phyloP scores from a whole-genome alignment of 2,797 vertebrate genomes.

The Mus spretus region DNA sequence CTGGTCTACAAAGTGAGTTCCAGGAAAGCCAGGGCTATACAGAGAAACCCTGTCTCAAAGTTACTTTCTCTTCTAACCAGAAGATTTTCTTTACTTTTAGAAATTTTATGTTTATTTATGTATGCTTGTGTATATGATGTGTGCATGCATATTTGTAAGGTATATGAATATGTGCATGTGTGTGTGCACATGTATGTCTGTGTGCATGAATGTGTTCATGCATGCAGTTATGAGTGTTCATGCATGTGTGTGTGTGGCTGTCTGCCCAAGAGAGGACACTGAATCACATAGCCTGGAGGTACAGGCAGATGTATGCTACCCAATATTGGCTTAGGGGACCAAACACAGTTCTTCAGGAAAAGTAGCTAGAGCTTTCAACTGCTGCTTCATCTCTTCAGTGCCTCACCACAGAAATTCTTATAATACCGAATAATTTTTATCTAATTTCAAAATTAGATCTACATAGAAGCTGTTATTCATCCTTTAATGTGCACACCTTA shows the following conservation, averaged over 20 bases:
- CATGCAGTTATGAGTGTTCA: not conserved
- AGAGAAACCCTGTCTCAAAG: too few species aligned
- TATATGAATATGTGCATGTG: not conserved
- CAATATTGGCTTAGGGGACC: not conserved
- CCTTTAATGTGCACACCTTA: rapidly evolving
- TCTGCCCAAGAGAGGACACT: not conserved
- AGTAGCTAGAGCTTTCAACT: not conserved
- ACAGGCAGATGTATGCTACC: too few species aligned
- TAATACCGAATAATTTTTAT: not conserved
- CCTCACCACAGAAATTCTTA: not conserved
- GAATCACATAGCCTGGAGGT: not conserved
- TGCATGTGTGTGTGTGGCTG: not conserved
- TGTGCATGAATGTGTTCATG: not conserved
- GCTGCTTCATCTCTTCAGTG: not conserved
- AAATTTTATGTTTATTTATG: not conserved
- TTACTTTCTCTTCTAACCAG: not conserved
- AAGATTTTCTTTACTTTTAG: not conserved
- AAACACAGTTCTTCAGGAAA: not conserved
- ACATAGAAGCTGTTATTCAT: not conserved
- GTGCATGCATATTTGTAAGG: not conserved
- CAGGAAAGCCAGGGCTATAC: too few species aligned
- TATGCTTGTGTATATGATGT: not conserved
- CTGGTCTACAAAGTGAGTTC: too few species aligned
- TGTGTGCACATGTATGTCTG: not conserved
- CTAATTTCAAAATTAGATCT: not conserved